Evolutionary conservation across 2,888 invertebrate species (phyloP).

Genomic region (Epirrita christyi): DNA sequence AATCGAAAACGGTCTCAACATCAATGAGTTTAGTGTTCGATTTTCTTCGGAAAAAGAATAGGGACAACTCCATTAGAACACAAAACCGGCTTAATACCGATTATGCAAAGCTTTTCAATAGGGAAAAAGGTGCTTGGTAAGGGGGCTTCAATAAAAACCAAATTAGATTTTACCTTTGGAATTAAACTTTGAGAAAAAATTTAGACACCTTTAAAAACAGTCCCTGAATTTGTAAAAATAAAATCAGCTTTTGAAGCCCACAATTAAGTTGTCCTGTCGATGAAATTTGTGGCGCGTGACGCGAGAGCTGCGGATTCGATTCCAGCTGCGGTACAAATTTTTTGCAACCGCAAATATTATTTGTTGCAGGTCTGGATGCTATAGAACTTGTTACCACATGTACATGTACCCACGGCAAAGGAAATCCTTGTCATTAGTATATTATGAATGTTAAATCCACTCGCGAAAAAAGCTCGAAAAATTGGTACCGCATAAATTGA

Average conservation of each 20-base stretch:
- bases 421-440: no score
- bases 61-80: conserved; percentile 4
- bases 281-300: no score
- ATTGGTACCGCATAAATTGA: no score
- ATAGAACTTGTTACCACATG: no score
- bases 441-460: no score
- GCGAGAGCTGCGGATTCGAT: no score
- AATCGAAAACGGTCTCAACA: background rate
- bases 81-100: conserved; percentile 1
- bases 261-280: no score
- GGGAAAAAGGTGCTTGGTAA: conserved; percentile 2
- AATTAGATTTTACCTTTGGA: conserved; percentile 15
- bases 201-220: background rate
- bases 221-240: background rate
- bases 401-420: no score
- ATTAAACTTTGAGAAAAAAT: conserved; percentile 1
- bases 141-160: conserved; percentile 7
- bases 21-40: background rate
- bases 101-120: conserved; percentile 10
- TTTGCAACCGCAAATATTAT: no score
- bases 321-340: no score
- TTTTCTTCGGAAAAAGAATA: background rate
- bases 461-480: no score
- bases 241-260: background rate
- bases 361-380: no score